A percentile compares a stretch with the other conserved stretches of the same genome.
Evolutionary conservation across 2,113 vertebrate species (phyloP).

Genomic region (Macaca mulatta): DNA sequence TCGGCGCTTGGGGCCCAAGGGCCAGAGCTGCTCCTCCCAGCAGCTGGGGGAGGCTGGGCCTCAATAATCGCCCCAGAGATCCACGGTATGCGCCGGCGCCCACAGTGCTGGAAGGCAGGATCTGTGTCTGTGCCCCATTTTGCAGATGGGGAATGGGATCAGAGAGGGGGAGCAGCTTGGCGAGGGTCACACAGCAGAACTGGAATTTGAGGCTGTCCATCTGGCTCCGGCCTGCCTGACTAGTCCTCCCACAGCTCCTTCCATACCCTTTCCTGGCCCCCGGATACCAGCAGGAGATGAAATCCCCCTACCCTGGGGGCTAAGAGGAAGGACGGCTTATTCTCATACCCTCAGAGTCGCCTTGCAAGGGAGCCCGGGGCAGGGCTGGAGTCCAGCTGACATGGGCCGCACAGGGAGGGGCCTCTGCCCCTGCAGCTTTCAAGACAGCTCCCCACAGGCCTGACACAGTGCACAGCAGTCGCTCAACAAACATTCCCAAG

Average conservation of each 20-base stretch:
- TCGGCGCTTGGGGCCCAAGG: neutral
- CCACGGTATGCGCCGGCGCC: fast-evolving
- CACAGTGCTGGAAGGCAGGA: neutral
- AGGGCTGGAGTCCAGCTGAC: neutral
- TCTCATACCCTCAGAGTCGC: neutral
- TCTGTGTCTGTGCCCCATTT: neutral
- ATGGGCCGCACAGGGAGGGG: no score
- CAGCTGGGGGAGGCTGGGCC: neutral
- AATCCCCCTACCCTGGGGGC: neutral
- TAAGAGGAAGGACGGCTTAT: neutral
- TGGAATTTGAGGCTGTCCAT: neutral
- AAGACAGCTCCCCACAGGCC: neutral
- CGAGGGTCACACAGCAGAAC: neutral
- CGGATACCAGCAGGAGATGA: neutral
- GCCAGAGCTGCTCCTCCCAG: neutral
- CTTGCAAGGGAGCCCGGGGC: neutral
- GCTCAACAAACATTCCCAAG: neutral
- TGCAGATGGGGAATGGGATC: neutral
- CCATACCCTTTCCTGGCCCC: neutral
- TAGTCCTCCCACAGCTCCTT: neutral
- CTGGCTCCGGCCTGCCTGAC: neutral
- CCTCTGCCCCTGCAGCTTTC: neutral
- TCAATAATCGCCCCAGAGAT: fast-evolving
- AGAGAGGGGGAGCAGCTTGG: neutral
- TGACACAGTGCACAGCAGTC: neutral